Evolutionary conservation across 2,888 invertebrate genomes (phyloP), one percentile per base, ranked within the genome.

Genomic region (Andricus quercusramuli): DNA sequence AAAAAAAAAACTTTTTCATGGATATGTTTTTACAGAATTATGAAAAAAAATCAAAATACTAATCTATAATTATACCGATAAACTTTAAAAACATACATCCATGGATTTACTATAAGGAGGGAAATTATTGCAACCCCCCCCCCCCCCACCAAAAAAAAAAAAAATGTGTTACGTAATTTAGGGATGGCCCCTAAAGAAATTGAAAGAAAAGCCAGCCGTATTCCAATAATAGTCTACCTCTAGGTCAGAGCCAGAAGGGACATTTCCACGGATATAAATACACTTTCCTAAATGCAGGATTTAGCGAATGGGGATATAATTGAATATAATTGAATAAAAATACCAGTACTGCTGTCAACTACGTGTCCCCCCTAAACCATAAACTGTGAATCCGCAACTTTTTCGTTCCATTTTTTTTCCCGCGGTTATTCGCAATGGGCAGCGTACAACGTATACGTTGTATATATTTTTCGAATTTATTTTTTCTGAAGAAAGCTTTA

Each of bases 401-500:
- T 22, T 25, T 70, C 47, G 25, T 70, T 47, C 8, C 25, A 37
- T 56, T 56, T 37, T 44, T 44, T 70, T 74, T 32, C 56, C 74
- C 32, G 51, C 29, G 70, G 51, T 51, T 22, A 44, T 41, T 37
- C 22, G 20, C 20, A 56, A 56, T 74, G 37, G n/a, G 15, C 29
- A 74, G 44, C 2, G 20, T 51, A 29, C 51, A 56, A 59, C 37
- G 25, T 56, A 51, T 25, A 74, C 15, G 32, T 37, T 74, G 17
- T 29, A 64, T 64, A 29, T 59, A 74, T 74, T 32, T 74, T 74
- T 37, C n/a, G 25, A 74, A 29, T 74, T 56, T 59, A 25, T 56
- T 37, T 74, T 74, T 74, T 56, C n/a, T 56, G 32, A 56, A 74
- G 32, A 56, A 74, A 74, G 32, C 74, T 74, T 37, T 56, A 59